Evolutionary conservation across 2,797 vertebrate species (phyloP).

Genomic region (Apogon hyalosoma): DNA sequence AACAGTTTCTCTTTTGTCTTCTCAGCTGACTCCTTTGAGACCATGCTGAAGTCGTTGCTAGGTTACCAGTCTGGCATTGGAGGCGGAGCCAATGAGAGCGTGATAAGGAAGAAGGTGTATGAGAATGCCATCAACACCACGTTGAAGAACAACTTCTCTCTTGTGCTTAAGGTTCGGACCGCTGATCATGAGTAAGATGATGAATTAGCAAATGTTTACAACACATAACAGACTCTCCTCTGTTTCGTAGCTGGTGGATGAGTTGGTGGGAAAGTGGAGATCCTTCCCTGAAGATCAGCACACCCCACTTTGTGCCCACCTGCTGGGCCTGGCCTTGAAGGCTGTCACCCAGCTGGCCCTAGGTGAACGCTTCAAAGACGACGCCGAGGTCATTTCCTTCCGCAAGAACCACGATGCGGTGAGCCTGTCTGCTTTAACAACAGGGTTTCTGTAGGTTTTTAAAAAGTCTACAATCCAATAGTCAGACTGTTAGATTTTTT

Average conservation of each 20-base stretch:
- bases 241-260: constrained; percentile 88
- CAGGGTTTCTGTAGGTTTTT: too few relatives aligned
- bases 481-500: too few relatives aligned
- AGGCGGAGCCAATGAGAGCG: constrained; percentile 81
- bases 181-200: accelerated
- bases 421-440: constrained; percentile 61
- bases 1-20: neutral
- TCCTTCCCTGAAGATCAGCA: constrained; percentile 91
- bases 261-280: constrained; percentile 91
- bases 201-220: neutral
- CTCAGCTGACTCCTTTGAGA: constrained; percentile 95
- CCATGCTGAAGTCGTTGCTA: constrained; percentile 95
- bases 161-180: constrained; percentile 88
- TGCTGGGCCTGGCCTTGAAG: constrained; percentile 95
- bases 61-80: constrained; percentile 88
- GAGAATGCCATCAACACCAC: constrained; percentile 88
- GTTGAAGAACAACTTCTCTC: constrained; percentile 88
- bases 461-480: too few relatives aligned
- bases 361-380: constrained; percentile 90
- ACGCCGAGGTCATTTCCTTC: constrained; percentile 90
- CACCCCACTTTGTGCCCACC: constrained; percentile 92
- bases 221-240: neutral
- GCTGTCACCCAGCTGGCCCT: constrained; percentile 91
- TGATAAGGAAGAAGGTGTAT: constrained; percentile 90
- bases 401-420: constrained; percentile 94